Evolutionary conservation across 2,113 vertebrate genomes (phyloP).

Genomic region (Zosterops hypoxanthus): DNA sequence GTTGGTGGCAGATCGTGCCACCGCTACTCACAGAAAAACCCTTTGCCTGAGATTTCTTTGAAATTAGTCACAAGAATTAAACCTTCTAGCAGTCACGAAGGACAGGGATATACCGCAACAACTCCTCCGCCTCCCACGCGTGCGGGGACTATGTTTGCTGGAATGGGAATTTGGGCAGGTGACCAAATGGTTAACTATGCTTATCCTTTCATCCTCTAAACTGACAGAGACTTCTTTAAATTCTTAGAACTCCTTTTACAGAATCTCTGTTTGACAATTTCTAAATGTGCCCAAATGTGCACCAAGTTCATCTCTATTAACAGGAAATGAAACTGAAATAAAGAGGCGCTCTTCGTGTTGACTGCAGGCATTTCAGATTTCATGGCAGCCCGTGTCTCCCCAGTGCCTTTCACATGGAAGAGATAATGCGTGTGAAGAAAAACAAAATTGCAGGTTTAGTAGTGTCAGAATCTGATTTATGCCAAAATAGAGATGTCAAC

Average conservation of each 20-base stretch:
- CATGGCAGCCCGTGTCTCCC: slow-evolving; percentile 61
- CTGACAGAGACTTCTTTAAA: slow-evolving; percentile 15
- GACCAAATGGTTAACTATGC: background rate
- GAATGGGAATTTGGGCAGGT: background rate
- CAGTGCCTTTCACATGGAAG: slow-evolving; percentile 58
- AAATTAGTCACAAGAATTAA: slow-evolving; percentile 30
- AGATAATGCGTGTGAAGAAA: slow-evolving; percentile 73
- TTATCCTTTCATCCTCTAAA: slow-evolving; percentile 28
- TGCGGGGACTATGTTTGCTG: background rate
- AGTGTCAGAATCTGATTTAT: slow-evolving; percentile 77
- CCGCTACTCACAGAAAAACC: slow-evolving; percentile 4
- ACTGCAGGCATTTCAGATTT: slow-evolving; percentile 73
- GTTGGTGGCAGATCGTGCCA: background rate
- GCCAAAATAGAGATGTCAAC: slow-evolving; percentile 79
- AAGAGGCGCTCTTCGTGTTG: slow-evolving; percentile 54
- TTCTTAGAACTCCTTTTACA: slow-evolving; percentile 48
- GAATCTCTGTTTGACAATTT: slow-evolving; percentile 49
- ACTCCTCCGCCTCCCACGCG: fast-evolving
- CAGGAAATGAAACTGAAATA: slow-evolving; percentile 65
- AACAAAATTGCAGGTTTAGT: slow-evolving; percentile 81
- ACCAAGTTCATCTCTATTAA: slow-evolving; percentile 52
- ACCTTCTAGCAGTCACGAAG: background rate
- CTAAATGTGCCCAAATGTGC: slow-evolving; percentile 51
- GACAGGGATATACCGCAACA: background rate
- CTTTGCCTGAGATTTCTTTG: slow-evolving; percentile 12